Percentiles rank a stretch among this genome's conserved stretches.
Conservation (phyloP, 2,888 invertebrate species). For the Lasioglossum marginatum region DNA sequence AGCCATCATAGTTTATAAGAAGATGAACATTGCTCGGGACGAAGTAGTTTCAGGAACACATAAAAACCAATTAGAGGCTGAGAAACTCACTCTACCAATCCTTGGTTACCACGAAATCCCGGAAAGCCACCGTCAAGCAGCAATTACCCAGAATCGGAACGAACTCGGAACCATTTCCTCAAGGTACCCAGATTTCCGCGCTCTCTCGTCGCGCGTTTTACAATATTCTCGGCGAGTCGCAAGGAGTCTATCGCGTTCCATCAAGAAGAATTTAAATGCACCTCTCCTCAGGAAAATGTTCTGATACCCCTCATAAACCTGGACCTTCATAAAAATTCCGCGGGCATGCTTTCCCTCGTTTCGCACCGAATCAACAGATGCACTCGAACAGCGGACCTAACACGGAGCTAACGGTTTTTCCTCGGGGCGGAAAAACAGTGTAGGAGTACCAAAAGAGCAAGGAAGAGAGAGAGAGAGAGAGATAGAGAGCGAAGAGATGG, state of each 20-base stretch:
- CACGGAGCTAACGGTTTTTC: constrained; percentile 14
- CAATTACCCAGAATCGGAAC: not conserved
- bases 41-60: not conserved
- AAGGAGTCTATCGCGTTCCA: constrained; percentile 10
- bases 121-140: not conserved
- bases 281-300: not conserved
- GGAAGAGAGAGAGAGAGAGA: not conserved
- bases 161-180: not conserved
- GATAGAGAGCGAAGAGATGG: not conserved
- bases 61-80: not conserved
- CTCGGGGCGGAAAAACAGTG: constrained; percentile 26
- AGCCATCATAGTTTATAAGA: not conserved
- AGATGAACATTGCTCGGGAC: not conserved
- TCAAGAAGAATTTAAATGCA: constrained; percentile 19
- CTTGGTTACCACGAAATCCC: not conserved
- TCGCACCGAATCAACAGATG: constrained; percentile 46
- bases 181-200: not conserved
- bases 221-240: not conserved
- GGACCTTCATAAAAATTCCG: constrained; percentile 31
- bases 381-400: constrained; percentile 4
- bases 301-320: not conserved
- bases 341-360: constrained; percentile 13
- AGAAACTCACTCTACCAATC: not conserved
- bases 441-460: constrained; percentile 4
- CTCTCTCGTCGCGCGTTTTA: not conserved